Percentiles rank a stretch among this genome's conserved stretches.
Evolutionary conservation across 2,888 invertebrate species (phyloP).

Genomic region (Cheilosia vernalis): DNA sequence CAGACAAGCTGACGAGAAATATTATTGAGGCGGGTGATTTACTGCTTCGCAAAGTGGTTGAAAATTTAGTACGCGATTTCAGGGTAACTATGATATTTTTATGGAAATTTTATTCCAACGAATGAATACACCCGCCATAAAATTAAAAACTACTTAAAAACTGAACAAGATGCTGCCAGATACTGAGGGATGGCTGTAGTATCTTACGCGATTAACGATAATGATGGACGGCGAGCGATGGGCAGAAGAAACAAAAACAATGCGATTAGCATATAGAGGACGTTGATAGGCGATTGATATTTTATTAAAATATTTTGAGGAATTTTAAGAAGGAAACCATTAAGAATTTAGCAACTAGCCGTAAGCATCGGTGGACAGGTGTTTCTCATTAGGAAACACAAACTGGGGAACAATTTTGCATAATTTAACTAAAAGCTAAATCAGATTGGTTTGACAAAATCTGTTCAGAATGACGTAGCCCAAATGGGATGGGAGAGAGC

Average conservation of each 20-base stretch:
- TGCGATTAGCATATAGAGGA: constrained; percentile 11
- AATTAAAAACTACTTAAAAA: constrained; percentile 60
- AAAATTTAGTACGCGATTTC: constrained; percentile 58
- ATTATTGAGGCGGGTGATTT: constrained; percentile 36
- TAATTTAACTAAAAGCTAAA: no score
- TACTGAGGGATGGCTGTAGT: constrained; percentile 1
- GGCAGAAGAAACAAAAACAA: background rate
- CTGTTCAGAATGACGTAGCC: no score
- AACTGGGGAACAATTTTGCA: no score
- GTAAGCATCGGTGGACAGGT: background rate
- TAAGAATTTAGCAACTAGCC: background rate
- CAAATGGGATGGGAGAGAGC: no score
- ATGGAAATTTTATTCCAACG: constrained; percentile 51
- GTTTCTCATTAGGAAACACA: background rate
- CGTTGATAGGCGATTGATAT: background rate
- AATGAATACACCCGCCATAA: constrained; percentile 37
- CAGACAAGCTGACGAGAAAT: constrained; percentile 44
- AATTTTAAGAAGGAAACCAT: background rate
- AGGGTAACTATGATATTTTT: constrained; percentile 49
- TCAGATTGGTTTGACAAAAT: no score
- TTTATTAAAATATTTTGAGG: background rate
- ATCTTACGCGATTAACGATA: constrained; percentile 24
- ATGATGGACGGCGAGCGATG: background rate
- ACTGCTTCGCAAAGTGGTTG: constrained; percentile 61
- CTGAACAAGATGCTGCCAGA: constrained; percentile 27